Conservation (phyloP, 1,140 invertebrate genomes). For the Papilio aristodemus region DNA sequence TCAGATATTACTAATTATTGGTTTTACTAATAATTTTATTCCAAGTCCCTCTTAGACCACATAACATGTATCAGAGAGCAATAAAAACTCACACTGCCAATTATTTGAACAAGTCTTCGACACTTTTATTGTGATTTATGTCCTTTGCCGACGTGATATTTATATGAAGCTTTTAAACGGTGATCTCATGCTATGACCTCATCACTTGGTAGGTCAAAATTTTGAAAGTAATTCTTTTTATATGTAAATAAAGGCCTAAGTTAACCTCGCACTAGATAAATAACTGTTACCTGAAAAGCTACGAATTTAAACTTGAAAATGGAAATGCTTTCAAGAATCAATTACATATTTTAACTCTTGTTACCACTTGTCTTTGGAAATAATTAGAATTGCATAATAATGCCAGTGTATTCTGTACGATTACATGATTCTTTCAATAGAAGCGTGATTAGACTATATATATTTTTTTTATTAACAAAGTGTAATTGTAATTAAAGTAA, state of each 20-base stretch:
- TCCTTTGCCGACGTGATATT: conserved; percentile 41
- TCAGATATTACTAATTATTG: no score
- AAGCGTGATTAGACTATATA: no score
- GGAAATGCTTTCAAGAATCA: no score
- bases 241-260: not conserved
- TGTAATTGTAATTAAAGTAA: no score
- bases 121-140: conserved; percentile 12
- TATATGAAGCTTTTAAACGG: conserved; percentile 19
- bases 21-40: no score
- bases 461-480: no score
- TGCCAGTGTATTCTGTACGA: no score
- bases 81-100: not conserved
- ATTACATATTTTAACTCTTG: no score
- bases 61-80: not conserved
- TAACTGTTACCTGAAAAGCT: not conserved
- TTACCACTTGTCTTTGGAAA: no score
- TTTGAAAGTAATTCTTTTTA: conserved; percentile 12
- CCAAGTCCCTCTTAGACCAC: not conserved
- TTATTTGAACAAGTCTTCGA: not conserved
- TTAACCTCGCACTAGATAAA: not conserved
- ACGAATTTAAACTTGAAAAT: no score
- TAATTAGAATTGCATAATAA: no score
- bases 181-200: conserved; percentile 26
- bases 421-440: no score
- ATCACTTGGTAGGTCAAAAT: conserved; percentile 11